Evolutionary conservation across 2,888 invertebrate species (phyloP), one percentile per base, ranked within the genome.

Genomic region (Dolichopus griseipennis): DNA sequence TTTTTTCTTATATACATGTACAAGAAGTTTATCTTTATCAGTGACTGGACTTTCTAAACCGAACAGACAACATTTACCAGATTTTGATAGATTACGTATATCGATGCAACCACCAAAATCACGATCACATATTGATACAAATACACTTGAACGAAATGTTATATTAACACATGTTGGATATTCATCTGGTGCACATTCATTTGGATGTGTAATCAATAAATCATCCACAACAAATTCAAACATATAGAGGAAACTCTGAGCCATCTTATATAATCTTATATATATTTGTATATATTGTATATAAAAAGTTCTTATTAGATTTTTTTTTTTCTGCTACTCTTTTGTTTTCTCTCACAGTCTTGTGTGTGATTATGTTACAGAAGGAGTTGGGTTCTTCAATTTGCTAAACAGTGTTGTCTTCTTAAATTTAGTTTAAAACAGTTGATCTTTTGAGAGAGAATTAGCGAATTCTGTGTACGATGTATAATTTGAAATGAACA

Each of bases 141-240:
- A 79, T 0, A 81, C 78, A 69, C 74, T 76, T 4, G 79, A 78
- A 1, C 79, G 78, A 71, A 81, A 81, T 4, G 78, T 74, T 52
- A 81, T 66, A 71, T 81, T 80, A 43, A 77, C 78, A 71, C 80
- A 81, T 9, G 78, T 78, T 1, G 80, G 80, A 71, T 79, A 81
- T 67, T 81, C 80, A 43, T 79, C 80, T 7, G 81, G 81, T n/a
- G 81, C 81, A 70, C 81, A 81, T 37, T 75, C 69, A 70, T 81
- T 81, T 67, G 78, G 77, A 15, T 75, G 74, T 2, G 78, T 78
- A 41, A 81, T 77, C 33, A 80, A 67, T 64, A 81, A 69, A 70
- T 81, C 80, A 65, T 80, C 80, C 67, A 81, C 73, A 67, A 79
- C 78, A 70, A 81, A 78, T 70, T 81, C 81, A 63, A 81, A 76